Conservation (phyloP, 2,113 vertebrate genomes). For the Psittacus erithacus region DNA sequence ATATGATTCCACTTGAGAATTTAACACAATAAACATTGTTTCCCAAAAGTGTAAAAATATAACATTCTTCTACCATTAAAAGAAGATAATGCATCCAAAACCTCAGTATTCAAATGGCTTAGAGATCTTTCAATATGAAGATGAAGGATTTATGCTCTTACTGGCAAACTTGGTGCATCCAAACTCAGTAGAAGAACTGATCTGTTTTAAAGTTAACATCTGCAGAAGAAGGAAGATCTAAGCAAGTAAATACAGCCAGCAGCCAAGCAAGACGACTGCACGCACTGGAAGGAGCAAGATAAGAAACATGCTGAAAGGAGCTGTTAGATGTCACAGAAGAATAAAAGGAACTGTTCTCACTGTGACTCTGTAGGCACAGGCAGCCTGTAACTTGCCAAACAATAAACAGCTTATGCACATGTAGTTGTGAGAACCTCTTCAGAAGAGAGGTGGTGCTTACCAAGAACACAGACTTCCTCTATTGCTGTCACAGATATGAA, state of each 20-base stretch:
- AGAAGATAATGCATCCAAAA: not conserved
- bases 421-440: not conserved
- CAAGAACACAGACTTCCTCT: not conserved
- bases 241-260: not conserved
- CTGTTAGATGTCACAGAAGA: not conserved
- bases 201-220: not conserved
- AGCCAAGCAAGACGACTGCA: not conserved
- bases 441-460: not conserved
- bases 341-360: not conserved
- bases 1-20: constrained; percentile 23
- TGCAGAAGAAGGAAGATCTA: not conserved
- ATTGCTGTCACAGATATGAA: not conserved
- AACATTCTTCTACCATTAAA: constrained; percentile 34
- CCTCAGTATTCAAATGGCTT: constrained; percentile 3
- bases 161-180: not conserved
- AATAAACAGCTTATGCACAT: not conserved
- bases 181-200: not conserved
- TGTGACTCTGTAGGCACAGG: not conserved
- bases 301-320: not conserved
- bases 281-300: not conserved
- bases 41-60: not conserved
- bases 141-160: not conserved
- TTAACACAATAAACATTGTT: constrained; percentile 46
- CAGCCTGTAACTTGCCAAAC: not conserved
- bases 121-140: not conserved